A percentile compares a stretch with the other conserved stretches of the same genome.
Conservation (phyloP, 2,888 invertebrate genomes). For the Tetramorium bicarinatum region DNA sequence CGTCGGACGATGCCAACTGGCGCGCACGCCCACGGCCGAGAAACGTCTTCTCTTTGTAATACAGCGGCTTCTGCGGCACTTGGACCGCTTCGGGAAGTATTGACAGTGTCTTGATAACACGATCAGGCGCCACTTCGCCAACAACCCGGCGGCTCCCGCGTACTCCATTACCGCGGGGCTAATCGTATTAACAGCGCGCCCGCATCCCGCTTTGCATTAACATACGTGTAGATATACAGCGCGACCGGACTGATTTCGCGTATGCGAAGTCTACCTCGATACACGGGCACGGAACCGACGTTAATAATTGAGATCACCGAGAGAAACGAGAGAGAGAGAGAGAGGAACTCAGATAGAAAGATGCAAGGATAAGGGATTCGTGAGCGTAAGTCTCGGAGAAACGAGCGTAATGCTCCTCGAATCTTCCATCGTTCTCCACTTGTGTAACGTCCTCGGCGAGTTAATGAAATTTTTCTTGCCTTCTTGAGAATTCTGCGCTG, state of each 20-base stretch:
- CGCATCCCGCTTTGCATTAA: constrained; percentile 68
- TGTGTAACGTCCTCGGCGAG: neutral
- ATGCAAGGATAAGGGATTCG: neutral
- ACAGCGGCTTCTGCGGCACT: constrained; percentile 59
- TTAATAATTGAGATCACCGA: constrained; percentile 1
- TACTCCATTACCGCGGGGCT: constrained; percentile 81
- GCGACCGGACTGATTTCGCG: constrained; percentile 25
- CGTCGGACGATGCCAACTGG: neutral
- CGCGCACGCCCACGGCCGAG: neutral
- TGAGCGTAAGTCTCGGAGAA: neutral
- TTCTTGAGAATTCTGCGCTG: neutral
- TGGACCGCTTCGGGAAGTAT: constrained; percentile 70
- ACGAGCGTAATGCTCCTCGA: neutral
- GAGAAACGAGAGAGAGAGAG: neutral
- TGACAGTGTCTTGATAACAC: constrained; percentile 79
- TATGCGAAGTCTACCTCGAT: neutral
- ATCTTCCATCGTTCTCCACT: neutral
- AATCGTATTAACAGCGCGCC: constrained; percentile 79
- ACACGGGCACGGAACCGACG: neutral
- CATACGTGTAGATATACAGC: constrained; percentile 57
- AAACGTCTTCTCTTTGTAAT: constrained; percentile 60
- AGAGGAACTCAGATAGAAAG: neutral
- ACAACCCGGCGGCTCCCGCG: constrained; percentile 69
- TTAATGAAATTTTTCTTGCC: constrained; percentile 29
- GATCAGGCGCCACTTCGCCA: constrained; percentile 75